phyloP scores from a whole-genome alignment of 2,797 vertebrate genomes.

The Cirrhinus molitorella region DNA sequence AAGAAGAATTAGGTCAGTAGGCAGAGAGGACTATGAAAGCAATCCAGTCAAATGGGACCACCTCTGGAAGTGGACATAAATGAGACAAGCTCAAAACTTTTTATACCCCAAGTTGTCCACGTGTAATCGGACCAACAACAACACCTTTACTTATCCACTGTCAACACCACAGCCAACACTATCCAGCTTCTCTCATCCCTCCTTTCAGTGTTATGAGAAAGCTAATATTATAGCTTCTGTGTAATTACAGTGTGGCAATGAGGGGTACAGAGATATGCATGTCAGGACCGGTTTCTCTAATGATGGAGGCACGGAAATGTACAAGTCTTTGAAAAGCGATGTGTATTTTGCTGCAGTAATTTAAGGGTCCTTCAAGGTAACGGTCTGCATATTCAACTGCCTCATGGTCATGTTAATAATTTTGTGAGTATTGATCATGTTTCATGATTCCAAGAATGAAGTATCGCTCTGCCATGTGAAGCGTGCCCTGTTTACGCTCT shows the following conservation, averaged over 20 bases:
- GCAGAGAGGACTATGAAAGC: too few species aligned
- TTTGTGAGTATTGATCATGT: conserved; percentile 63
- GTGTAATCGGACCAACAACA: too few species aligned
- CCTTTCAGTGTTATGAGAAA: conserved; percentile 8
- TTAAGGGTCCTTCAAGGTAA: conserved; percentile 33
- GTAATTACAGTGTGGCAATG: conserved; percentile 36
- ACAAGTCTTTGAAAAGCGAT: neutral
- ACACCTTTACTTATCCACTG: conserved; percentile 47
- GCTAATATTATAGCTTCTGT: conserved; percentile 21
- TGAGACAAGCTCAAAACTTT: too few species aligned
- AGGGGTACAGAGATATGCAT: neutral
- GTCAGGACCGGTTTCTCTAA: neutral
- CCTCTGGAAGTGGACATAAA: too few species aligned
- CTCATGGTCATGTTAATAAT: conserved; percentile 54
- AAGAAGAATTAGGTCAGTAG: too few species aligned
- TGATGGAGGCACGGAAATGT: neutral
- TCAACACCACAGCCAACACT: conserved; percentile 51
- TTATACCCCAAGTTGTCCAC: too few species aligned
- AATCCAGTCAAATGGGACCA: too few species aligned
- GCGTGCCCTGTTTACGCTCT: conserved; percentile 33
- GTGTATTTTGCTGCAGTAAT: conserved; percentile 29
- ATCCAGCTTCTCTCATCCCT: conserved; percentile 37
- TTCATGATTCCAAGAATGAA: conserved; percentile 53
- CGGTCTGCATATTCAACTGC: conserved; percentile 42
- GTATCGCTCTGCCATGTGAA: conserved; percentile 8